Evolutionary conservation across 2,113 vertebrate species (phyloP), one percentile per base, ranked within the genome.

Genomic region (Pseudolaguvia tuberculata): DNA sequence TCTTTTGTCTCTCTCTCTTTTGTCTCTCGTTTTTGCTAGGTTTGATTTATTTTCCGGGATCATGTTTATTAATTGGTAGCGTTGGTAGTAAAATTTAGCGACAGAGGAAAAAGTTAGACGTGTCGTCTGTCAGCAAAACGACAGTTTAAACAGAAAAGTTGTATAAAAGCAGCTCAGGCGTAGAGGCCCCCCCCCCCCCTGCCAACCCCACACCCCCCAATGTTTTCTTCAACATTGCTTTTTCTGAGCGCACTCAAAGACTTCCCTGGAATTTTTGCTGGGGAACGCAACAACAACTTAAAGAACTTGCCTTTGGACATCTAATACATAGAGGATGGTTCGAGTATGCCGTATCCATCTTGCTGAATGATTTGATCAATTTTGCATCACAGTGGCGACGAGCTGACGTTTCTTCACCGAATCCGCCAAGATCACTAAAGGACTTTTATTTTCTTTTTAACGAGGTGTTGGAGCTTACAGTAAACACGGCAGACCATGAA

Each of bases 51-150:
- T 66, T 51, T 20, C 39, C 23, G 42, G 48, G 42, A 51, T 77
- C 78, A 82, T 77, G 75, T 78, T 82, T 82, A 82, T 78, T 80
- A 82, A 80, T 82, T 62, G 55, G 66, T 56, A 20, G 23, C 55
- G 21, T 72, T 72, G 73, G 79, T 72, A 79, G 79, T 72, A 79
- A 73, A 52, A 69, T 81, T 81, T 73, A 79, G 70, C 29, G 2
- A 53, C 31, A 18, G 39, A 13, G 66, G 57, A 51, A 14, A n/a
- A n/a, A 50, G 73, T 48, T 39, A 70, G 53, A 66, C 58, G 73
- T 71, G 56, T 45, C 55, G 73, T 47, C 76, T 67, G 76, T 75
- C 69, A 67, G 72, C 73, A 52, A 73, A 80, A 63, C 4, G 57
- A 67, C 53, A 69, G 73, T 51, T 72, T 79, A 39, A 69, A 63